Percentiles rank a stretch among this genome's conserved stretches.
phyloP scores from a whole-genome alignment of 2,113 vertebrate species.

The Dascyllus trimaculatus region DNA sequence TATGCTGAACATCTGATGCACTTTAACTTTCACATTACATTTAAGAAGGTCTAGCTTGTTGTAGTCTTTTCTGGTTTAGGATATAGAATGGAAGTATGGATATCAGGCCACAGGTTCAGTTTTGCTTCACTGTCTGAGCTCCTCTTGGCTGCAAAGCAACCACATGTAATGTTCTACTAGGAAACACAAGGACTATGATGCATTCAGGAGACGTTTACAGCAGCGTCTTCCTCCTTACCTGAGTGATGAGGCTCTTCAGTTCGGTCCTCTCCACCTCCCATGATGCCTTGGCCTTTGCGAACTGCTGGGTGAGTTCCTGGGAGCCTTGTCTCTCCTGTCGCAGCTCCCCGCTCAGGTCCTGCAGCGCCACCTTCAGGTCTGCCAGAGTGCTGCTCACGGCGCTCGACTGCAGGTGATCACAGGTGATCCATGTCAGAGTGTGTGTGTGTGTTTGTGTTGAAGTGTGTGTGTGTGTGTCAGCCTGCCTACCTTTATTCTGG shows the following conservation, averaged over 20 bases:
- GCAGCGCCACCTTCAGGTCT: slow-evolving; percentile 93
- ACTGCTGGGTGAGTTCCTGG: slow-evolving; percentile 96
- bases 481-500: slow-evolving; percentile 77
- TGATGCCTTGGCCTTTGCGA: slow-evolving; percentile 95
- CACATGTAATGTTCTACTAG: slow-evolving; percentile 6
- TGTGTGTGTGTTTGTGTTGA: slow-evolving; percentile 32
- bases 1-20: too few relatives aligned
- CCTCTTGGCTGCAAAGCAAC: too few relatives aligned
- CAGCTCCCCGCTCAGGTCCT: slow-evolving; percentile 93
- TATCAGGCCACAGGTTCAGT: too few relatives aligned
- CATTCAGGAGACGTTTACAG: too few relatives aligned
- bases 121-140: too few relatives aligned
- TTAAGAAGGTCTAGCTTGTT: too few relatives aligned
- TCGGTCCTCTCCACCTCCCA: slow-evolving; percentile 96
- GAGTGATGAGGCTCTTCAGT: slow-evolving; percentile 90
- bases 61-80: too few relatives aligned
- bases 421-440: neutral
- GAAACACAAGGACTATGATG: too few relatives aligned
- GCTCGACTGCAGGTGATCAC: slow-evolving; percentile 82
- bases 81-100: too few relatives aligned
- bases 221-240: slow-evolving; percentile 82
- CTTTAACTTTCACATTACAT: too few relatives aligned
- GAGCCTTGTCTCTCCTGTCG: slow-evolving; percentile 91
- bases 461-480: slow-evolving; percentile 4
- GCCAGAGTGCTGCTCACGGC: slow-evolving; percentile 92